These are phyloP conservation scores for Drosophila rhopaloa DNA, from an alignment of 1,140 invertebrate species.

Conservation along the genomic window DNA sequence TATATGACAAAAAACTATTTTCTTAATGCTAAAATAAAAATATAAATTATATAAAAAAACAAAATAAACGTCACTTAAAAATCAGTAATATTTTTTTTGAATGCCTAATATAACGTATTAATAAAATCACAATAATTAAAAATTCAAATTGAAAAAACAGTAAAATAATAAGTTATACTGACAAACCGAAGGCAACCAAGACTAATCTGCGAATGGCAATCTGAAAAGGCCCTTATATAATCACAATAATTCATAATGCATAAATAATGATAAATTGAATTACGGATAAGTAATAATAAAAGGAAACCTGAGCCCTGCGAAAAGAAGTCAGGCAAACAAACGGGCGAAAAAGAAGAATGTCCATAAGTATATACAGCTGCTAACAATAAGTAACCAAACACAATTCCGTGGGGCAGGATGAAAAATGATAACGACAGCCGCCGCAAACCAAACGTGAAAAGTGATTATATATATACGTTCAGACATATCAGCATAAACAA, in stretches of 20 bases:
- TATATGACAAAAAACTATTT: too few relatives aligned
- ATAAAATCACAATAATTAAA: neutral
- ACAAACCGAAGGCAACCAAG: neutral
- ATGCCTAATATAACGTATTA: too few relatives aligned
- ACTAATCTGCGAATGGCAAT: slow-evolving; percentile 18
- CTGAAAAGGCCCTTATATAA: slow-evolving; percentile 28
- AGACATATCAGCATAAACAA: slow-evolving; percentile 9
- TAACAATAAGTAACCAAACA: slow-evolving; percentile 43
- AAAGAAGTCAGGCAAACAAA: slow-evolving; percentile 36
- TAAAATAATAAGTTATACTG: slow-evolving; percentile 6
- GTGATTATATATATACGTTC: slow-evolving; percentile 52
- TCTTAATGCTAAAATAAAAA: too few relatives aligned
- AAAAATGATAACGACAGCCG: slow-evolving; percentile 76
- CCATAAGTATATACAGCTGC: slow-evolving; percentile 29
- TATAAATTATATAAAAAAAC: neutral
- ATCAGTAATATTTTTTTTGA: too few relatives aligned
- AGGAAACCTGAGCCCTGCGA: slow-evolving; percentile 36
- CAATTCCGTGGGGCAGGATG: slow-evolving; percentile 49
- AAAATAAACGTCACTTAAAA: too few relatives aligned
- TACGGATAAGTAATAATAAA: slow-evolving; percentile 40
- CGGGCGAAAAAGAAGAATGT: slow-evolving; percentile 10
- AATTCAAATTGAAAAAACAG: neutral
- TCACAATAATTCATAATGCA: slow-evolving; percentile 44
- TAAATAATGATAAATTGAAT: slow-evolving; percentile 50
- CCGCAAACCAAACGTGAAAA: slow-evolving; percentile 62